phyloP scores from a whole-genome alignment of 2,797 vertebrate genomes.

The Channallabes apus region DNA sequence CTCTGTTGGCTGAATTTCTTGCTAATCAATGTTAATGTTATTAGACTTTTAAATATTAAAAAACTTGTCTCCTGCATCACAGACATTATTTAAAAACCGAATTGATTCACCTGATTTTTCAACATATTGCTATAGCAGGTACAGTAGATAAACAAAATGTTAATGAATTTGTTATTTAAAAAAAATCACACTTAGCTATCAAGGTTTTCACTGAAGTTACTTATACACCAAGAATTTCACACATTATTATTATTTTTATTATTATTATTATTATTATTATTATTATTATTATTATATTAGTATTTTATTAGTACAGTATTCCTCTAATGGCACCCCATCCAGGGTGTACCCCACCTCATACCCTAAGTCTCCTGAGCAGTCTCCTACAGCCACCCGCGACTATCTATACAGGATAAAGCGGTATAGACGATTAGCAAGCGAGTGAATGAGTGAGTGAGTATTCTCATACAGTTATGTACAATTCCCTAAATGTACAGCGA shows the following conservation, averaged over 20 bases:
- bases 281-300: not conserved
- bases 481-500: not conserved
- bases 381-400: too few relatives aligned
- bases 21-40: not conserved
- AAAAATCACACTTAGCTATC: not conserved
- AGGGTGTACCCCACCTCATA: too few relatives aligned
- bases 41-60: not conserved
- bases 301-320: not conserved
- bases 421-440: too few relatives aligned
- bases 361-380: too few relatives aligned
- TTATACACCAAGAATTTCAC: too few relatives aligned
- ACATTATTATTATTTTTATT: too few relatives aligned
- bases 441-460: too few relatives aligned
- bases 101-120: not conserved
- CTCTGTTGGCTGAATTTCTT: not conserved
- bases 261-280: too few relatives aligned
- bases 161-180: not conserved
- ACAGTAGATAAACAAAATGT: not conserved
- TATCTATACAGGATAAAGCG: too few relatives aligned
- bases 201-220: not conserved
- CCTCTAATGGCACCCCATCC: too few relatives aligned
- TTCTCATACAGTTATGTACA: too few relatives aligned
- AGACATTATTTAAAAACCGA: not conserved
- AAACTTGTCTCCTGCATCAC: not conserved
- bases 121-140: not conserved